Evolutionary conservation across 2,888 invertebrate species (phyloP).

Genomic region (Pterostichus niger): DNA sequence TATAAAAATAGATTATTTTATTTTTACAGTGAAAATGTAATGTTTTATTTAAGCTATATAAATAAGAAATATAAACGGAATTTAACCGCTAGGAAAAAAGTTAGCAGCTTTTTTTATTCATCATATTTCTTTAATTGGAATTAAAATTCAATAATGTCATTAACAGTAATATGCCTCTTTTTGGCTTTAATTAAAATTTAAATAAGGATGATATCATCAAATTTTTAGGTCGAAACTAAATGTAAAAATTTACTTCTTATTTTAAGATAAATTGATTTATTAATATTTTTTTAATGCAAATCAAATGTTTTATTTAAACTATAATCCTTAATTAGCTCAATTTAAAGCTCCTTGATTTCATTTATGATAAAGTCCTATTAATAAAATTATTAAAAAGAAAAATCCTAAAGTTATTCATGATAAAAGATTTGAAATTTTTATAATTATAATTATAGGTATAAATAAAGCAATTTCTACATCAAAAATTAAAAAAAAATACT

Average conservation of each 20-base stretch:
- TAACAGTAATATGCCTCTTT: constrained; percentile 84
- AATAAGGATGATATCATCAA: constrained; percentile 77
- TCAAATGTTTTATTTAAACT: constrained; percentile 78
- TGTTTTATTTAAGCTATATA: constrained; percentile 83
- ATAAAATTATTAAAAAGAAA: constrained; percentile 78
- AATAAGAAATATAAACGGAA: constrained; percentile 79
- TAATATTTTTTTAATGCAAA: constrained; percentile 78
- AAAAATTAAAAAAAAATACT: constrained; percentile 84
- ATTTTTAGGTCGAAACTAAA: constrained; percentile 79
- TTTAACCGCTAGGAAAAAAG: constrained; percentile 80
- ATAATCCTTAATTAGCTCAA: constrained; percentile 76
- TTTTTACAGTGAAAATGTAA: constrained; percentile 84
- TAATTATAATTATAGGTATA: constrained; percentile 78
- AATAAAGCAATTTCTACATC: constrained; percentile 84
- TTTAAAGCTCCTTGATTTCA: constrained; percentile 81
- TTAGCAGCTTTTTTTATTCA: constrained; percentile 81
- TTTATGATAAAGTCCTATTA: constrained; percentile 78
- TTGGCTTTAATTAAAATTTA: constrained; percentile 76
- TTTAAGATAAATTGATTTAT: constrained; percentile 74
- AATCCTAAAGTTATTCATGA: constrained; percentile 71
- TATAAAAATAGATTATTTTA: constrained; percentile 76
- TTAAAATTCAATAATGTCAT: constrained; percentile 81
- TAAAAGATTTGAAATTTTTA: constrained; percentile 72
- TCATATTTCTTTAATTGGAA: constrained; percentile 82
- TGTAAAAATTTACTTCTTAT: constrained; percentile 77